phyloP scores from a whole-genome alignment of 2,797 vertebrate species.

The Pipistrellus kuhlii region DNA sequence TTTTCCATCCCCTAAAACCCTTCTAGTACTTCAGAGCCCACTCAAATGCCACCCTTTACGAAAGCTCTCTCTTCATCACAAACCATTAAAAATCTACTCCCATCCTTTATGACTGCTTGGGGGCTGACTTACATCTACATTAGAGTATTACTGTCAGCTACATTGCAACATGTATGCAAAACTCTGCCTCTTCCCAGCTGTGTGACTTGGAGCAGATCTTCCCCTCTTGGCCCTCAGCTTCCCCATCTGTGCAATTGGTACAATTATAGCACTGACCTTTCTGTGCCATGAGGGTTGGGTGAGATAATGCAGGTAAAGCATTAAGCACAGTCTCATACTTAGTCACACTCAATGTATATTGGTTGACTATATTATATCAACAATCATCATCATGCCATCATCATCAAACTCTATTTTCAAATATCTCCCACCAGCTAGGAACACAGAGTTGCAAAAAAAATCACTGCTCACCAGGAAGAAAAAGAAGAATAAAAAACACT shows the following conservation, averaged over 20 bases:
- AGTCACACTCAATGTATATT: neutral
- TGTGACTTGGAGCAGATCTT: neutral
- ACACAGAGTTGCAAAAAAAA: constrained; percentile 16
- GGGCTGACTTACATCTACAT: neutral
- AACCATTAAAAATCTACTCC: neutral
- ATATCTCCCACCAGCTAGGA: constrained; percentile 8
- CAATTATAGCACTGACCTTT: neutral
- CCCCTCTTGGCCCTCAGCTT: neutral
- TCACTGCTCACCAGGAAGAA: neutral
- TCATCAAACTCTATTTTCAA: constrained; percentile 9
- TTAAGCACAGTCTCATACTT: neutral
- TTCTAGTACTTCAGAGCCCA: neutral
- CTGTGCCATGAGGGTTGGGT: neutral
- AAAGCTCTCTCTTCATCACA: neutral
- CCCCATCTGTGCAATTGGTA: neutral
- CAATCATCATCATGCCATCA: neutral
- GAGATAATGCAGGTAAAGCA: neutral
- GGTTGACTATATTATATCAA: neutral
- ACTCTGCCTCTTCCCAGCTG: neutral
- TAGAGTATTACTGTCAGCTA: neutral
- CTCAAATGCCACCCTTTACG: neutral
- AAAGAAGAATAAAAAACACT: neutral
- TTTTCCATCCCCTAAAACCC: neutral
- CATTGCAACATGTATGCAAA: neutral
- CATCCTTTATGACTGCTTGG: neutral